phyloP scores from a whole-genome alignment of 2,113 vertebrate genomes.

The Clinocottus analis region DNA sequence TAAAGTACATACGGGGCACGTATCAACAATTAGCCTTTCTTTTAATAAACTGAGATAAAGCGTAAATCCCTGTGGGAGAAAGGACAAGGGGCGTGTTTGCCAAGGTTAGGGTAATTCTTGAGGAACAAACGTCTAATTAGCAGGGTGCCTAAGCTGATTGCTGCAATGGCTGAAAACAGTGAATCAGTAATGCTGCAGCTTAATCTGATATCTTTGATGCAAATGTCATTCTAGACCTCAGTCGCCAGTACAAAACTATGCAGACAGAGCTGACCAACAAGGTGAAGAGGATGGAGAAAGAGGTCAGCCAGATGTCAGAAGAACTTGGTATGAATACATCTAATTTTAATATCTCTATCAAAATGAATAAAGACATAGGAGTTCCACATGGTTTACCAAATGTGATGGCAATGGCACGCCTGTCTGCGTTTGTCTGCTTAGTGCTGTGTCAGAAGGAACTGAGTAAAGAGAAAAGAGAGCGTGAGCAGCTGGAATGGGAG shows the following conservation, averaged over 20 bases:
- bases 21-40: conserved; percentile 47
- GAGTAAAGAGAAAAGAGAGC: conserved; percentile 50
- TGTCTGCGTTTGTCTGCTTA: conserved; percentile 52
- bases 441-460: conserved; percentile 71
- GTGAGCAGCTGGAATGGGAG: conserved; percentile 61
- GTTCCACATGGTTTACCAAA: neutral
- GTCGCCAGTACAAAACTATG: conserved; percentile 71
- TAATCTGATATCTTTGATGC: conserved; percentile 21
- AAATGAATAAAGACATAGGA: conserved; percentile 1
- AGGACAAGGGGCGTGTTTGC: conserved; percentile 45
- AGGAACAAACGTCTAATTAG: conserved; percentile 63
- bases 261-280: conserved; percentile 68
- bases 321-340: conserved; percentile 73
- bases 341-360: neutral
- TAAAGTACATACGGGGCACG: conserved; percentile 42
- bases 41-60: conserved; percentile 59
- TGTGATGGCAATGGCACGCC: neutral
- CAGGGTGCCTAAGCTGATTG: conserved; percentile 47
- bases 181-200: conserved; percentile 18
- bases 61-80: conserved; percentile 20
- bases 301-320: conserved; percentile 71
- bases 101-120: conserved; percentile 53
- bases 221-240: conserved; percentile 78
- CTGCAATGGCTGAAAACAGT: conserved; percentile 32
- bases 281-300: conserved; percentile 72